Conservation (phyloP, 2,888 invertebrate species). For the Parasteatoda lunata region DNA sequence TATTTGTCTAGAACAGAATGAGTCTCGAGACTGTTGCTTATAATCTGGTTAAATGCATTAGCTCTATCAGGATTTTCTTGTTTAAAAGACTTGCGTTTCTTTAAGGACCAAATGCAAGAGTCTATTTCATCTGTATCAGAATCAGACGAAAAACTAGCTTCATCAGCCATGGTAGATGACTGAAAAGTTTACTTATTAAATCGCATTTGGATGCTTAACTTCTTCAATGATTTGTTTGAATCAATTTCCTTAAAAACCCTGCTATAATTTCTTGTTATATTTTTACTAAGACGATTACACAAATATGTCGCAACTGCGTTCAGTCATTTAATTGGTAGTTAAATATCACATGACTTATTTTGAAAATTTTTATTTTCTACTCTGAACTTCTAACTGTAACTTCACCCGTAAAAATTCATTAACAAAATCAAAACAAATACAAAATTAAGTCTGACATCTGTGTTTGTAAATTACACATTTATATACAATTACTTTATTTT, state of each 20-base stretch:
- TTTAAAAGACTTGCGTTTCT: slow-evolving; percentile 12
- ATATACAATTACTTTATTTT: neutral
- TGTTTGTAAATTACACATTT: neutral
- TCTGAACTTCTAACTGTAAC: neutral
- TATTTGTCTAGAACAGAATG: too few relatives aligned
- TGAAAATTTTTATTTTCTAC: too few relatives aligned
- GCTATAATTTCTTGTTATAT: too few relatives aligned
- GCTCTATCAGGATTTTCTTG: neutral
- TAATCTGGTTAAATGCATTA: neutral
- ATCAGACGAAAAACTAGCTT: slow-evolving; percentile 10
- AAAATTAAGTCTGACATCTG: neutral
- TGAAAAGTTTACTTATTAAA: too few relatives aligned
- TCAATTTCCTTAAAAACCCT: too few relatives aligned
- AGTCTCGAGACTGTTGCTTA: too few relatives aligned
- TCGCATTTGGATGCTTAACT: too few relatives aligned
- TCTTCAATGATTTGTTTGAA: too few relatives aligned
- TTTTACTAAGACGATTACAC: too few relatives aligned
- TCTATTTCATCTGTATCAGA: slow-evolving; percentile 37
- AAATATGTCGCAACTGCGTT: too few relatives aligned
- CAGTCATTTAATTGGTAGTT: too few relatives aligned
- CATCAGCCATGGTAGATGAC: neutral
- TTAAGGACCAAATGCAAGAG: slow-evolving; percentile 14
- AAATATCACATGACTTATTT: too few relatives aligned
- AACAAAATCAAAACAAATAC: slow-evolving; percentile 14
- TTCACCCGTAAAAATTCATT: neutral